Evolutionary conservation across 2,888 invertebrate genomes (phyloP).

Genomic region (Gortyna flavago): DNA sequence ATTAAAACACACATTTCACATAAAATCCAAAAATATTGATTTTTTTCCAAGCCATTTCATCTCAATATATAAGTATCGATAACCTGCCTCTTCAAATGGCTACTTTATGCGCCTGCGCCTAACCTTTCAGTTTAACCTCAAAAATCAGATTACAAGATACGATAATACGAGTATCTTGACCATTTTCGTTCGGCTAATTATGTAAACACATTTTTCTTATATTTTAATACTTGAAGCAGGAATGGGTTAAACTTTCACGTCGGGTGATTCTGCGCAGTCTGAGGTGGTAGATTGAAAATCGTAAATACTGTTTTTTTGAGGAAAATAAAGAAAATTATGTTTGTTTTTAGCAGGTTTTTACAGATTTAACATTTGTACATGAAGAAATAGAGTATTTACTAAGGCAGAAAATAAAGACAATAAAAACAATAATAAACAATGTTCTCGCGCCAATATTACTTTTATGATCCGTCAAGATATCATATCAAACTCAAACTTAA

Average conservation of each 20-base stretch:
- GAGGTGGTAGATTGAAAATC: too few relatives aligned
- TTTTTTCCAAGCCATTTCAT: neutral
- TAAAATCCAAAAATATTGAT: constrained; percentile 17
- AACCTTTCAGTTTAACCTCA: constrained; percentile 63
- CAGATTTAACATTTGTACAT: neutral
- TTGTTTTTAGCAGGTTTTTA: neutral
- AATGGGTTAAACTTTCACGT: neutral
- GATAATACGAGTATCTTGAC: constrained; percentile 40
- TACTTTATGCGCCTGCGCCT: constrained; percentile 52
- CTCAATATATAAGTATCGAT: constrained; percentile 11
- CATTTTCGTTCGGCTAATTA: constrained; percentile 53
- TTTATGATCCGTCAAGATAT: neutral
- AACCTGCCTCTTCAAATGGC: constrained; percentile 37
- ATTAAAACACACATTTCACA: neutral
- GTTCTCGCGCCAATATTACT: neutral
- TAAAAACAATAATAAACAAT: neutral
- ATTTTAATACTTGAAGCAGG: constrained; percentile 26
- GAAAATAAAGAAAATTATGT: neutral
- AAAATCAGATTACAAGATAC: constrained; percentile 60
- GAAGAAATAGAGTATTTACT: neutral
- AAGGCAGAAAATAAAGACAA: neutral
- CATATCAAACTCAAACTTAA: neutral
- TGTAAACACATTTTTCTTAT: constrained; percentile 34
- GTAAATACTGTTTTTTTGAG: neutral
- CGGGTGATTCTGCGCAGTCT: neutral